Evolutionary conservation across 2,797 vertebrate species (phyloP).

Genomic region (Euphonia xanthogaster): DNA sequence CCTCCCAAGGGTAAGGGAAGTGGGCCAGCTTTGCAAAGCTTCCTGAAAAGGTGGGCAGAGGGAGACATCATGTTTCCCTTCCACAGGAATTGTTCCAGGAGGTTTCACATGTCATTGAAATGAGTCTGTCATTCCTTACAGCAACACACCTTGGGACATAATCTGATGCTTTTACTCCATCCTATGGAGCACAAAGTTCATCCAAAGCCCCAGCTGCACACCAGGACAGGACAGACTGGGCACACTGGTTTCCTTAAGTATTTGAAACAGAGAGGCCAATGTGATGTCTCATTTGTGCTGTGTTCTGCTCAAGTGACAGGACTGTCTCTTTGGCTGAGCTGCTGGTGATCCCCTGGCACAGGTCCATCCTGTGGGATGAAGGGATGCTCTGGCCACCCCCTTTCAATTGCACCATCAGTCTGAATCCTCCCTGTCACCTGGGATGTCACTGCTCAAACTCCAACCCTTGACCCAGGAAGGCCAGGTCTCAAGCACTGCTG

Average conservation of each 20-base stretch:
- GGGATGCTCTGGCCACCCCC: neutral
- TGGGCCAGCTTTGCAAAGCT: neutral
- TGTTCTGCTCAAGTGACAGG: accelerated
- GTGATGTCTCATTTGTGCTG: neutral
- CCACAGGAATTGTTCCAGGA: neutral
- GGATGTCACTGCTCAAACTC: neutral
- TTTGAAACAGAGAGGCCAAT: neutral
- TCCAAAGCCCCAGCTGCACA: neutral
- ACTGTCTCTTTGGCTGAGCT: neutral
- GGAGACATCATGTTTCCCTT: accelerated
- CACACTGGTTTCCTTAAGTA: neutral
- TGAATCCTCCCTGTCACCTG: neutral
- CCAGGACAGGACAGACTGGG: neutral
- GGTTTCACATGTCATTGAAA: neutral
- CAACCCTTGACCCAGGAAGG: neutral
- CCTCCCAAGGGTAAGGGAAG: accelerated
- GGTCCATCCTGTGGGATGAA: accelerated
- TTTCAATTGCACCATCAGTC: neutral
- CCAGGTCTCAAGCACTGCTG: neutral
- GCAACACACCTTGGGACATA: neutral
- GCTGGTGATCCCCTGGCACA: neutral
- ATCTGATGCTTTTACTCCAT: neutral
- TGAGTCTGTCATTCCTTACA: neutral
- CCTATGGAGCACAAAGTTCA: neutral
- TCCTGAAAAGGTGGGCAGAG: neutral